phyloP scores from a whole-genome alignment of 2,113 vertebrate genomes.

The Meleagris gallopavo region DNA sequence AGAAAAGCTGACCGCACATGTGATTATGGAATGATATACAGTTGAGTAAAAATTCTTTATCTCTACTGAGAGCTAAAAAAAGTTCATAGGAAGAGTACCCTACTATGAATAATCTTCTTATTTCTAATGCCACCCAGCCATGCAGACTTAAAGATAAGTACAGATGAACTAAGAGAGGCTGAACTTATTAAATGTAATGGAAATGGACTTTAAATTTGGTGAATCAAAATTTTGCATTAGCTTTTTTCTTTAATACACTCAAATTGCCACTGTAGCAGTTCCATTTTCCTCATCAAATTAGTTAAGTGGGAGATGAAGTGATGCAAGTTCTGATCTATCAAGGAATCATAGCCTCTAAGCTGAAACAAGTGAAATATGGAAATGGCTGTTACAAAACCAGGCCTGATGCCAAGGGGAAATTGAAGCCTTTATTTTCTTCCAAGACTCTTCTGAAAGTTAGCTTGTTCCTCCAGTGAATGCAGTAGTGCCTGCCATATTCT shows the following conservation, averaged over 20 bases:
- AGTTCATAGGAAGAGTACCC: slow-evolving; percentile 36
- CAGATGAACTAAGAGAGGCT: slow-evolving; percentile 62
- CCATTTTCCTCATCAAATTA: slow-evolving; percentile 57
- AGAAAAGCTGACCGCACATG: neutral
- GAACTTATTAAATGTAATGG: slow-evolving; percentile 65
- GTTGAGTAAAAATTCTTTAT: slow-evolving; percentile 50
- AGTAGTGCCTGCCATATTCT: neutral
- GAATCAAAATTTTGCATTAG: slow-evolving; percentile 65
- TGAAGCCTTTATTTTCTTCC: neutral
- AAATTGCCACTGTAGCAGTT: slow-evolving; percentile 33
- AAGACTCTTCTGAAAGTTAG: neutral
- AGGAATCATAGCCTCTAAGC: neutral
- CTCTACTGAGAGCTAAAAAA: slow-evolving; percentile 30
- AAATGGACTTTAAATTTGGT: slow-evolving; percentile 68
- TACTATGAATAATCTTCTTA: slow-evolving; percentile 71
- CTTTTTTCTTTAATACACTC: slow-evolving; percentile 29
- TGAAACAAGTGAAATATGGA: neutral
- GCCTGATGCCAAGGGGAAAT: neutral
- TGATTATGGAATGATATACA: slow-evolving; percentile 36
- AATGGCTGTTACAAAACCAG: neutral
- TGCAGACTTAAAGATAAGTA: slow-evolving; percentile 69
- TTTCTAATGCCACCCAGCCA: slow-evolving; percentile 62
- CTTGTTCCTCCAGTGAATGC: neutral
- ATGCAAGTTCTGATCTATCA: slow-evolving; percentile 14
- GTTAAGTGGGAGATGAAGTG: slow-evolving; percentile 52